These are phyloP conservation scores for Aethina tumida DNA, from an alignment of 1,140 invertebrate species.

Conservation along the genomic window DNA sequence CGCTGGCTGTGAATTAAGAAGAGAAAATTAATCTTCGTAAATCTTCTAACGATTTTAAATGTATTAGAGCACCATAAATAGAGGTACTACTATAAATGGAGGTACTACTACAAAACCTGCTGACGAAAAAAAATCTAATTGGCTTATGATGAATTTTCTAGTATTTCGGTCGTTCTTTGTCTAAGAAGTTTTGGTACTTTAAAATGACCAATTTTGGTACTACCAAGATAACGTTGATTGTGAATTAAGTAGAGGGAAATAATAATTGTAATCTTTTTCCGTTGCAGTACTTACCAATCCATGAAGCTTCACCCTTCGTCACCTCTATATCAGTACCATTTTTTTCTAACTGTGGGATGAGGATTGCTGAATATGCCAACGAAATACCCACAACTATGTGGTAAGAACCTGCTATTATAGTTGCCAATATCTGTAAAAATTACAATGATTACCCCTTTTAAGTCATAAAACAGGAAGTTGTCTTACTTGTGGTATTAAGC, in stretches of 20 bases:
- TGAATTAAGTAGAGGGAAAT: slow-evolving; percentile 1
- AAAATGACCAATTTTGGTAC: slow-evolving; percentile 6
- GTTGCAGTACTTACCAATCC: slow-evolving; percentile 37
- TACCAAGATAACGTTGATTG: not conserved
- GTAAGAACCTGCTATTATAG: slow-evolving; percentile 43
- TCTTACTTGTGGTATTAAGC: slow-evolving; percentile 32
- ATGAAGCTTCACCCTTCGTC: slow-evolving; percentile 38
- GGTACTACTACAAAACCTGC: too few relatives aligned
- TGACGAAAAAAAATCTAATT: too few relatives aligned
- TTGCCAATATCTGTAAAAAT: slow-evolving; percentile 38
- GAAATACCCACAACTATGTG: slow-evolving; percentile 47
- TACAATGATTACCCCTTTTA: too few relatives aligned
- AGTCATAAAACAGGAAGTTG: too few relatives aligned
- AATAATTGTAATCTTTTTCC: not conserved
- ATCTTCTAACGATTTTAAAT: slow-evolving; percentile 23
- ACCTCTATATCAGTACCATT: slow-evolving; percentile 29
- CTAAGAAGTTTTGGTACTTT: too few relatives aligned
- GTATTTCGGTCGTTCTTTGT: too few relatives aligned
- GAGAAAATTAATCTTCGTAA: slow-evolving; percentile 1
- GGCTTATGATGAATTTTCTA: too few relatives aligned
- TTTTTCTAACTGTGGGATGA: slow-evolving; percentile 44
- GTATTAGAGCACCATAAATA: too few relatives aligned
- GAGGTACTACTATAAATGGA: too few relatives aligned
- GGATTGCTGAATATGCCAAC: slow-evolving; percentile 51
- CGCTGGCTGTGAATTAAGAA: slow-evolving; percentile 36